A percentile compares a stretch with the other conserved stretches of the same genome.
Evolutionary conservation across 2,797 vertebrate genomes (phyloP).

Genomic region (Sphenodon punctatus): DNA sequence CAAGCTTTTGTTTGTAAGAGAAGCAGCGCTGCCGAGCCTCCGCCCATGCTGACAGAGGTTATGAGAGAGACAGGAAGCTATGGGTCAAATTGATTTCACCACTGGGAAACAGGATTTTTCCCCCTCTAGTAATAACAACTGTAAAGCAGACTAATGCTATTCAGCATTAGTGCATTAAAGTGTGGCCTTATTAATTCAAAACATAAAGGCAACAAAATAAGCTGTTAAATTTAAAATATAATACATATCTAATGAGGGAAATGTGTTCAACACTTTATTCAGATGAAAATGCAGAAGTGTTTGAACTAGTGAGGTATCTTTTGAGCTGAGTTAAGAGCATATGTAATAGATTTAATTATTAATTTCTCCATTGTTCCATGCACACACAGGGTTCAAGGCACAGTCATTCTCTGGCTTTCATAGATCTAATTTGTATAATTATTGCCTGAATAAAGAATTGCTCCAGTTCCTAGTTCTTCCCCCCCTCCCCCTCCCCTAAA

Average conservation of each 20-base stretch:
- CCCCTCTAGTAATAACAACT: slow-evolving; percentile 67
- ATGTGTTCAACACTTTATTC: slow-evolving; percentile 77
- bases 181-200: slow-evolving; percentile 80
- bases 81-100: slow-evolving; percentile 76
- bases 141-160: slow-evolving; percentile 74
- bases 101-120: slow-evolving; percentile 69
- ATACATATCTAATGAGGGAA: slow-evolving; percentile 82
- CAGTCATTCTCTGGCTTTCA: slow-evolving; percentile 90
- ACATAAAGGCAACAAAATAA: slow-evolving; percentile 82
- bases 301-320: slow-evolving; percentile 81
- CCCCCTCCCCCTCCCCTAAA: slow-evolving; percentile 56
- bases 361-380: slow-evolving; percentile 83
- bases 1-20: slow-evolving; percentile 30
- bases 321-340: slow-evolving; percentile 92
- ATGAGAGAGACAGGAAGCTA: slow-evolving; percentile 72
- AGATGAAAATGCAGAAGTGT: slow-evolving; percentile 81
- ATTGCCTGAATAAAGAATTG: slow-evolving; percentile 86
- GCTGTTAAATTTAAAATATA: slow-evolving; percentile 83
- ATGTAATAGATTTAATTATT: slow-evolving; percentile 99
- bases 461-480: slow-evolving; percentile 72
- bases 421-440: slow-evolving; percentile 98
- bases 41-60: slow-evolving; percentile 57
- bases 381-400: slow-evolving; percentile 88
- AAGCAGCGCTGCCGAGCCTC: slow-evolving; percentile 57
- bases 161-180: slow-evolving; percentile 77